phyloP scores from a whole-genome alignment of 2,888 invertebrate genomes.

The Pseudanteris insignis region DNA sequence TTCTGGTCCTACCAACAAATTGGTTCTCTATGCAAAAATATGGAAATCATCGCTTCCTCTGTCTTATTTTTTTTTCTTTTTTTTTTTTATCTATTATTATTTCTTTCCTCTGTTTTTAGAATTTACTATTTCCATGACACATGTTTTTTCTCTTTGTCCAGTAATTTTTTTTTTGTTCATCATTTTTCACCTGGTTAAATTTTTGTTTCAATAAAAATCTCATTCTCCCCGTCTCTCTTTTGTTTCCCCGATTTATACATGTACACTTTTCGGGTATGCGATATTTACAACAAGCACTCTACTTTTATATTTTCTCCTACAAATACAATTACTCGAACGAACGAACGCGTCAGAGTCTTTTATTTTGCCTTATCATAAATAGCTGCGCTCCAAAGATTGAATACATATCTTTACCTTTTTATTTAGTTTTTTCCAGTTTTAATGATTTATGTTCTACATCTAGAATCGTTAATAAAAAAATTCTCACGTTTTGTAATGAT shows the following conservation, averaged over 20 bases:
- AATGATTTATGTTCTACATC: too few relatives aligned
- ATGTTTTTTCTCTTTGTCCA: constrained; percentile 1
- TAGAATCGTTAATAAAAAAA: too few relatives aligned
- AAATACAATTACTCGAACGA: constrained; percentile 38
- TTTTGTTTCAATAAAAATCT: constrained; percentile 16
- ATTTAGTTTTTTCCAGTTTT: not conserved
- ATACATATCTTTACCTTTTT: constrained; percentile 2
- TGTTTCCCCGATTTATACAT: constrained; percentile 35
- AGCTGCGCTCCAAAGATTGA: constrained; percentile 22
- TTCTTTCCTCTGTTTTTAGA: constrained; percentile 24
- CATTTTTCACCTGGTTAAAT: constrained; percentile 3
- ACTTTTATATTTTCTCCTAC: constrained; percentile 22
- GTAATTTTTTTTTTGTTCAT: constrained; percentile 5
- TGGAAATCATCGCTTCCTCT: not conserved
- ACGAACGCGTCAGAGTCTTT: constrained; percentile 24
- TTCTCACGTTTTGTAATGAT: too few relatives aligned
- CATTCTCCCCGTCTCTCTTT: constrained; percentile 41
- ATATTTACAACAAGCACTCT: constrained; percentile 34
- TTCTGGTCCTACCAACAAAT: too few relatives aligned
- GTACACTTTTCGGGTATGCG: constrained; percentile 25
- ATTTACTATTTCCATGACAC: constrained; percentile 10
- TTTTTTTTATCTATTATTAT: too few relatives aligned
- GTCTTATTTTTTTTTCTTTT: not conserved
- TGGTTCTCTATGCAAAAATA: too few relatives aligned
- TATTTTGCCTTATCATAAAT: constrained; percentile 6